These are phyloP conservation scores for Drosophila elegans DNA, from an alignment of 1,140 invertebrate genomes.

Conservation along the genomic window DNA sequence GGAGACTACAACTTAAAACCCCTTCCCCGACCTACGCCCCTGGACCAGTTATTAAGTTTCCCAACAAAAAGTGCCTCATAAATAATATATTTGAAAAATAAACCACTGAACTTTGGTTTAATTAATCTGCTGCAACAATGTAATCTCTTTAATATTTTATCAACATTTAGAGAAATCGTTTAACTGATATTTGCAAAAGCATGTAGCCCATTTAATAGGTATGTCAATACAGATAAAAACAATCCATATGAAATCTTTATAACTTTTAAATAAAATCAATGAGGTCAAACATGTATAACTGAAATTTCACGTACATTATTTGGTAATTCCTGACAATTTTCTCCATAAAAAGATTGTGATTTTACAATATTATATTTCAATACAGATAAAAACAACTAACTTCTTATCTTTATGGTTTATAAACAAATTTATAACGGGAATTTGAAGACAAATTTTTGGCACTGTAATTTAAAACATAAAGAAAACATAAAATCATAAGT, in stretches of 20 bases:
- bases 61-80: constrained; percentile 2
- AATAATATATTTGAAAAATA: neutral
- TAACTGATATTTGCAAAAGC: neutral
- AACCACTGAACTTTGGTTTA: neutral
- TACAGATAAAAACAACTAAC: neutral
- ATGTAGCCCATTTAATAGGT: neutral
- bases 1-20: too few relatives aligned
- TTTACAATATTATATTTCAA: neutral
- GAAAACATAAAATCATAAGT: too few relatives aligned
- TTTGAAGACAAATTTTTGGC: too few relatives aligned
- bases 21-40: too few relatives aligned
- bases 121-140: neutral
- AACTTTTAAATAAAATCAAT: neutral
- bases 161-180: neutral
- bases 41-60: constrained; percentile 5
- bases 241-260: neutral
- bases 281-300: neutral
- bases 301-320: neutral
- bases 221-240: constrained; percentile 2
- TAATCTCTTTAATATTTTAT: constrained; percentile 11
- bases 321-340: neutral
- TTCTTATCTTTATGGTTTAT: neutral
- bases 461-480: too few relatives aligned
- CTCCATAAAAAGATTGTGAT: neutral
- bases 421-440: neutral